These are phyloP conservation scores for Halesus radiatus DNA, from an alignment of 1,140 invertebrate genomes.

Conservation along the genomic window DNA sequence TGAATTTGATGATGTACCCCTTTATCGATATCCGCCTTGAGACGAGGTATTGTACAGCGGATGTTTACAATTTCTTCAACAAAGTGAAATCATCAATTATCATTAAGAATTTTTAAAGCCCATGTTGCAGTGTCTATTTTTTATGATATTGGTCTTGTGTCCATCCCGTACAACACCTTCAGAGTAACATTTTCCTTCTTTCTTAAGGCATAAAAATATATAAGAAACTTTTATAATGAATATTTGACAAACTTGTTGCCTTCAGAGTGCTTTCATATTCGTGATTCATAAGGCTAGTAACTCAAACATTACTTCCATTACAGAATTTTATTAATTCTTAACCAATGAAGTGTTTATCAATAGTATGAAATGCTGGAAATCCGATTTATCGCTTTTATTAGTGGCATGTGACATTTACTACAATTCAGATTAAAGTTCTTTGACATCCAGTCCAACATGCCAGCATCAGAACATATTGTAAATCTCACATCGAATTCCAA, in stretches of 20 bases:
- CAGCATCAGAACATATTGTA: constrained; percentile 1
- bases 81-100: background rate
- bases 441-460: constrained; percentile 17
- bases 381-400: constrained; percentile 46
- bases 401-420: constrained; percentile 28
- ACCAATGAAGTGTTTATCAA: background rate
- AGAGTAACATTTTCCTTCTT: too few species aligned
- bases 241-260: too few species aligned
- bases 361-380: background rate
- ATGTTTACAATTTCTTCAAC: background rate
- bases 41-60: background rate
- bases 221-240: too few species aligned
- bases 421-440: constrained; percentile 51
- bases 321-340: background rate
- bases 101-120: too few species aligned
- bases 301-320: too few species aligned
- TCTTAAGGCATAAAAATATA: too few species aligned
- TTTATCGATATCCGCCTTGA: constrained; percentile 10
- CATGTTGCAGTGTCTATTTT: too few species aligned
- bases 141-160: too few species aligned
- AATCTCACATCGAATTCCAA: background rate
- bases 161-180: too few species aligned
- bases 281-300: too few species aligned
- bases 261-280: too few species aligned
- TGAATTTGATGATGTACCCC: background rate